Percentiles rank a stretch among this genome's conserved stretches.
These are phyloP conservation scores for Centropyge bicolor DNA, from an alignment of 2,797 vertebrate species.

Conservation along the genomic window DNA sequence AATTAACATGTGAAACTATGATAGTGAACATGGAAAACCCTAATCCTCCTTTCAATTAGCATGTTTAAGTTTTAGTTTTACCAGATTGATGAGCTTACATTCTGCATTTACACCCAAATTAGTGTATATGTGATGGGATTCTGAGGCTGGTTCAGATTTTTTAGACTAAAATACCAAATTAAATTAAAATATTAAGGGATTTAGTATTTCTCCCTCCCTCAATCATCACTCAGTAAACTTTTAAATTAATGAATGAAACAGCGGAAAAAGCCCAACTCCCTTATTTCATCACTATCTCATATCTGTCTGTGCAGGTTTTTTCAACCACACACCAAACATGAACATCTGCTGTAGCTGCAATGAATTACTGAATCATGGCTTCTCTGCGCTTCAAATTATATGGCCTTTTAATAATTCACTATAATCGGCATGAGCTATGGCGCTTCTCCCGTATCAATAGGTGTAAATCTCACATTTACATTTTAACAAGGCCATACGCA, in stretches of 20 bases:
- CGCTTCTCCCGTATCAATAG: conserved; percentile 23
- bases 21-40: neutral
- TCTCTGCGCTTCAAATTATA: conserved; percentile 40
- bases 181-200: neutral
- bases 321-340: conserved; percentile 23
- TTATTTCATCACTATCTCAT: neutral
- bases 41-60: neutral
- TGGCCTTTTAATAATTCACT: conserved; percentile 50
- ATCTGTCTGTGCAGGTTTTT: conserved; percentile 23
- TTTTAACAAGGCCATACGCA: conserved; percentile 61
- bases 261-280: no score
- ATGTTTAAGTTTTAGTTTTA: neutral
- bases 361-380: conserved; percentile 36
- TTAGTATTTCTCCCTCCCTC: neutral
- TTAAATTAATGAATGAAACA: neutral
- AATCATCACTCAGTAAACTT: no score
- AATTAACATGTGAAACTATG: no score
- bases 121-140: neutral
- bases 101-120: neutral
- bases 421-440: conserved; percentile 46
- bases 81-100: no score
- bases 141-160: neutral
- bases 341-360: conserved; percentile 47
- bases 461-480: conserved; percentile 52
- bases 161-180: neutral